Base-by-base conservation (phyloP, 2,888 invertebrate species). In the Coleophora flavipennella region DNA sequence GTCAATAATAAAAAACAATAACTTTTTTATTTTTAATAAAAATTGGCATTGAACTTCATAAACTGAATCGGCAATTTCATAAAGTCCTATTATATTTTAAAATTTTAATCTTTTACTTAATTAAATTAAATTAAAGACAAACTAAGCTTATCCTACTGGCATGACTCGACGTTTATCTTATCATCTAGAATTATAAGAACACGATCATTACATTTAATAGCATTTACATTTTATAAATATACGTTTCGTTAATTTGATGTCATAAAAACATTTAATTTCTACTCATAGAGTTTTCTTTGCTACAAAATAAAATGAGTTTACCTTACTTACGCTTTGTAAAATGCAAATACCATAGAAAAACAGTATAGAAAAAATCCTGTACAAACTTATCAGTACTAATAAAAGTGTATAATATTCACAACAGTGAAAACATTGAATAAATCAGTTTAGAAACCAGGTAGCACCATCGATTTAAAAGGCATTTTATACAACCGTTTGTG, bases 151-250 rank as follows among this genome's bases (percentile, higher is more conserved):
- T 38, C 46, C 78, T 83, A 84, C 75, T 78, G 81, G 80, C 81
- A 80, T 84, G 83, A 84, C 83, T 84, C 71, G 70, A 75, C 67
- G 58, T 63, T 67, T 68, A 69, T 63, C 71, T 67, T 73, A 77
- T 52, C 49, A 45, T 51, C 62, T 72, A 70, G 53, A 59, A 20
- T 55, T 59, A 48, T 55, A 63, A 64, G 56, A 49, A 56, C 53
- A 62, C 55, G 50, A 62, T 13, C 33, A 13, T n/a, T n/a, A 11
- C 12, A 33, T 34, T 8, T 8, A 11, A n/a, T 11, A 32, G 13
- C 12, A 34, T 26, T 34, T 34, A 26, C 34, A 34, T 34, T 34
- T 26, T 12, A 26, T 25, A 10, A 34, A n/a, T n/a, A n/a, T n/a
- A n/a, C n/a, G n/a, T n/a, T n/a, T n/a, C n/a, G n/a, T n/a, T n/a